These are phyloP conservation scores for Seriola rivoliana DNA, from an alignment of 2,113 vertebrate genomes.

Conservation along the genomic window DNA sequence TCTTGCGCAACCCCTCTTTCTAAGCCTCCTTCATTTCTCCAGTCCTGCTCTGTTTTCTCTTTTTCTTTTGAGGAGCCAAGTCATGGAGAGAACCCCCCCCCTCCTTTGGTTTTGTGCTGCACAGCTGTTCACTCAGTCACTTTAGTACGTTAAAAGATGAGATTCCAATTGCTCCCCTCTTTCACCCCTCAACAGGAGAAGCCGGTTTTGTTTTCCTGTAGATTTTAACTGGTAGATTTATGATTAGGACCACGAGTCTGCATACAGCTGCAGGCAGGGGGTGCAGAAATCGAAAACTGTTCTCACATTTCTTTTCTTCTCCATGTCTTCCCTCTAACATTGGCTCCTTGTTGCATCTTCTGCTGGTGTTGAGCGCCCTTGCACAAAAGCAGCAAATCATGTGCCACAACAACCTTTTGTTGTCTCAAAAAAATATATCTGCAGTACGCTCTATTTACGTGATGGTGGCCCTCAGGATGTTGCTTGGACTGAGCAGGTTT, in stretches of 20 bases:
- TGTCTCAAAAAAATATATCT: conserved; percentile 22
- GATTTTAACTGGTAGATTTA: conserved; percentile 68
- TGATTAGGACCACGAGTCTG: conserved; percentile 44
- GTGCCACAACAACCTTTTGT: conserved; percentile 31
- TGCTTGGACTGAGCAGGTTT: conserved; percentile 58
- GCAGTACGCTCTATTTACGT: conserved; percentile 8
- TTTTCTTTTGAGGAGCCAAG: conserved; percentile 58
- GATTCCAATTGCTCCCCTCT: conserved; percentile 56
- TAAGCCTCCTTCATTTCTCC: conserved; percentile 50
- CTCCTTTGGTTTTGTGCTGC: conserved; percentile 31
- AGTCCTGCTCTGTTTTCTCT: conserved; percentile 51
- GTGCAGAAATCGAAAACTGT: conserved; percentile 24
- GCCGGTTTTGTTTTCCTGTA: conserved; percentile 64
- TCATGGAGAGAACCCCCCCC: conserved; percentile 24
- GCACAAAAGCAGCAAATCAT: background rate
- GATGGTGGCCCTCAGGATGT: conserved; percentile 34
- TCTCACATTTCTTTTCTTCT: conserved; percentile 1
- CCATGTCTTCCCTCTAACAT: background rate
- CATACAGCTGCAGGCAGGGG: conserved; percentile 21
- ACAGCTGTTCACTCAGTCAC: conserved; percentile 81
- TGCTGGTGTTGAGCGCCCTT: background rate
- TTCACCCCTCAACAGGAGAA: conserved; percentile 64
- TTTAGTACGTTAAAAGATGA: conserved; percentile 79
- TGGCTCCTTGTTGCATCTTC: conserved; percentile 16
- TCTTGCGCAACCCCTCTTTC: conserved; percentile 71